These are phyloP conservation scores for Parochlus steinenii DNA, from an alignment of 2,888 invertebrate species.

Conservation along the genomic window DNA sequence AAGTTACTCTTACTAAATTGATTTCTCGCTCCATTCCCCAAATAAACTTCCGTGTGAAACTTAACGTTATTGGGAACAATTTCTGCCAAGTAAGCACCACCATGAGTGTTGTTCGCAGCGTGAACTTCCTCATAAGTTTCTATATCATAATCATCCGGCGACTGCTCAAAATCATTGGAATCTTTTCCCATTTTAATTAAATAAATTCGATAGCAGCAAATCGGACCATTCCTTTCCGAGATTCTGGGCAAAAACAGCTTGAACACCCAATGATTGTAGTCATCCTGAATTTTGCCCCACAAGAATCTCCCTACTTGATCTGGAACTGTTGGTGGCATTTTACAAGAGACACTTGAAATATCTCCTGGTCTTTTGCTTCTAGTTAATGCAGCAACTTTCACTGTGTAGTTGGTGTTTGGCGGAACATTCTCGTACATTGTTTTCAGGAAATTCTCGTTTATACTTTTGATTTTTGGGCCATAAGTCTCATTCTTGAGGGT, in stretches of 20 bases:
- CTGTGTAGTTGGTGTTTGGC: slow-evolving; percentile 72
- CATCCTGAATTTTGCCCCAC: slow-evolving; percentile 43
- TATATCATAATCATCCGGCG: slow-evolving; percentile 51
- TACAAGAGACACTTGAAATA: slow-evolving; percentile 43
- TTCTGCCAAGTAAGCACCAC: slow-evolving; percentile 72
- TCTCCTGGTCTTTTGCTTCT: slow-evolving; percentile 57
- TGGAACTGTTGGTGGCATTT: slow-evolving; percentile 54
- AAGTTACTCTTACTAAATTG: not conserved
- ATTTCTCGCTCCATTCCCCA: slow-evolving; percentile 45
- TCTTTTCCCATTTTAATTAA: slow-evolving; percentile 51
- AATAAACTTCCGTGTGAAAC: slow-evolving; percentile 46
- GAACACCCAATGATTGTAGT: slow-evolving; percentile 51
- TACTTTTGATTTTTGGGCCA: slow-evolving; percentile 41
- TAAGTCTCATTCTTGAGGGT: slow-evolving; percentile 34
- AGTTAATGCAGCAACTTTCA: slow-evolving; percentile 60
- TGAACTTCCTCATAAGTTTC: slow-evolving; percentile 60
- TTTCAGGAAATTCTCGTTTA: slow-evolving; percentile 32
- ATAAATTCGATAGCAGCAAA: slow-evolving; percentile 73
- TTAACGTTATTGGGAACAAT: slow-evolving; percentile 58
- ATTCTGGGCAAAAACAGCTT: slow-evolving; percentile 59
- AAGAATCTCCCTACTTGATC: slow-evolving; percentile 34
- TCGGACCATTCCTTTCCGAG: slow-evolving; percentile 71
- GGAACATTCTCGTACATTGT: slow-evolving; percentile 47
- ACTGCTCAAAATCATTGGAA: slow-evolving; percentile 45
- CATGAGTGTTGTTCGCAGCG: slow-evolving; percentile 35